Evolutionary conservation across 2,888 invertebrate genomes (phyloP).

Genomic region (Melangyna quadrimaculata): DNA sequence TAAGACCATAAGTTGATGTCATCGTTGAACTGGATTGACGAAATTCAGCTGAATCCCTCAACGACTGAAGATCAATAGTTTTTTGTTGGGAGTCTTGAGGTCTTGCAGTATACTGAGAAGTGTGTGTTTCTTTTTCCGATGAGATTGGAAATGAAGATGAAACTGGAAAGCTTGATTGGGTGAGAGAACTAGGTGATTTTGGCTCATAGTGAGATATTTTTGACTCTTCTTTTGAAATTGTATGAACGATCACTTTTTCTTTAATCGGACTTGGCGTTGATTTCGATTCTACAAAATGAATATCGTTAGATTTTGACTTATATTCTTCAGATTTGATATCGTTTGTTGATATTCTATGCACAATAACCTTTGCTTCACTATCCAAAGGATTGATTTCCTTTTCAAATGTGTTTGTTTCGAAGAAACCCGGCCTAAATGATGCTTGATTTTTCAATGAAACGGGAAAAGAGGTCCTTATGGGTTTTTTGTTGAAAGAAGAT

Average conservation of each 20-base stretch:
- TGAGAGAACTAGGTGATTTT: not conserved
- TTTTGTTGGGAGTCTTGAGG: not conserved
- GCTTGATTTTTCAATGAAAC: not conserved
- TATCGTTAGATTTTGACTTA: not conserved
- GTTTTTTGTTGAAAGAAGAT: conserved; percentile 1
- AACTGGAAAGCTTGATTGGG: not conserved
- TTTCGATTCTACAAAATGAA: not conserved
- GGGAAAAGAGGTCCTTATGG: conserved; percentile 41
- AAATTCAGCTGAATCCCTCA: not conserved
- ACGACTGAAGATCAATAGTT: not conserved
- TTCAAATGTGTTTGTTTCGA: not conserved
- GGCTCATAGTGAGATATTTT: not conserved
- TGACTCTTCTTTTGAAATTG: conserved; percentile 61
- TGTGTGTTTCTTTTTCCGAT: not conserved
- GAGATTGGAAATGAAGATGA: too few species aligned
- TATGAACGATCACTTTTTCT: conserved; percentile 71
- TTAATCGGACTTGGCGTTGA: not conserved
- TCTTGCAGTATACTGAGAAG: not conserved
- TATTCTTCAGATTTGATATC: not conserved
- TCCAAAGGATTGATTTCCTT: conserved; percentile 26
- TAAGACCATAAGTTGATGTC: not conserved
- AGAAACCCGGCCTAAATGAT: conserved; percentile 34
- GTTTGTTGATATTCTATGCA: not conserved
- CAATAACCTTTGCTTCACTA: not conserved
- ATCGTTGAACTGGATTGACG: not conserved